Evolutionary conservation across 2,888 invertebrate genomes (phyloP).

Genomic region (Sphaerophoria taeniata): DNA sequence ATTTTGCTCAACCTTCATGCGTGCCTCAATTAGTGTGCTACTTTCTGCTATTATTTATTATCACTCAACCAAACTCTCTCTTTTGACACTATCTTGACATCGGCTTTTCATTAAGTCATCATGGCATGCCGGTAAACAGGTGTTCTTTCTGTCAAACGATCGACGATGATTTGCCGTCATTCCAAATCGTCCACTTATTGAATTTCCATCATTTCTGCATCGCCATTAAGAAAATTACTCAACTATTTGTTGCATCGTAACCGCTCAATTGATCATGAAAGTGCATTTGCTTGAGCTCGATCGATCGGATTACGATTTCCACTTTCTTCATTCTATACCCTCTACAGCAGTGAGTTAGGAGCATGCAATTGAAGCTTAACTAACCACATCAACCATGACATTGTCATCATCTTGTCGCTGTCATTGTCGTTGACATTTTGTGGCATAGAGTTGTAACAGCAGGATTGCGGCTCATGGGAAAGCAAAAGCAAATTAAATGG

Average conservation of each 20-base stretch:
- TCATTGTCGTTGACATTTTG: constrained; percentile 25
- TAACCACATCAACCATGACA: constrained; percentile 68
- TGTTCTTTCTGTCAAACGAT: constrained; percentile 33
- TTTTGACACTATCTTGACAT: constrained; percentile 27
- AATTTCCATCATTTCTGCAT: constrained; percentile 37
- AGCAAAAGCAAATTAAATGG: constrained; percentile 65
- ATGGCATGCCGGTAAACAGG: constrained; percentile 23
- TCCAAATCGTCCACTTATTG: constrained; percentile 41
- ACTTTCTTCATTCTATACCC: constrained; percentile 67
- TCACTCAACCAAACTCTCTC: constrained; percentile 34
- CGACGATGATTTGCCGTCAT: constrained; percentile 16
- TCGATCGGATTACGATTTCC: constrained; percentile 42
- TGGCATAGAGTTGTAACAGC: neutral
- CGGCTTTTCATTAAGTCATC: constrained; percentile 15
- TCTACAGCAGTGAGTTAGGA: constrained; percentile 49
- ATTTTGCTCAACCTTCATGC: no score
- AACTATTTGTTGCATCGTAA: constrained; percentile 66
- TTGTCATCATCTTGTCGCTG: constrained; percentile 60
- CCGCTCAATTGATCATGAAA: constrained; percentile 73
- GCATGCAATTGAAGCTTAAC: constrained; percentile 54
- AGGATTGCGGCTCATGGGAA: constrained; percentile 51
- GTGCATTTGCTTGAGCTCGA: constrained; percentile 56
- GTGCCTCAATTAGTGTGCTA: neutral
- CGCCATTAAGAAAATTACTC: constrained; percentile 56
- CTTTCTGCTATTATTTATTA: neutral